Conservation (phyloP, 2,888 invertebrate species). For the Andrena bucephala region DNA sequence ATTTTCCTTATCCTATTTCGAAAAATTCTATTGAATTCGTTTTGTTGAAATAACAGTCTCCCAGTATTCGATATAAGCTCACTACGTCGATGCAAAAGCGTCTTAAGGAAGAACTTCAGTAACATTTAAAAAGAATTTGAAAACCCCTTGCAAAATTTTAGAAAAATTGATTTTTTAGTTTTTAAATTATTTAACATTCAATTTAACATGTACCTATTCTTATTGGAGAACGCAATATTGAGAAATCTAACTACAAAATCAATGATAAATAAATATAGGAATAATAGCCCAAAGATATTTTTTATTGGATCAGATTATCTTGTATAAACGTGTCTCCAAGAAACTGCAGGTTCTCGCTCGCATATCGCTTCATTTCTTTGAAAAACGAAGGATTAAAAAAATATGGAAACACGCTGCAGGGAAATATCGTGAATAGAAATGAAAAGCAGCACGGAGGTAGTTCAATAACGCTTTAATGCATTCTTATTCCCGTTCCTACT, state of each 20-base stretch:
- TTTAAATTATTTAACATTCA: too few species aligned
- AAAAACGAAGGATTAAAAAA: neutral
- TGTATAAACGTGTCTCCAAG: neutral
- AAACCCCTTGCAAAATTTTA: too few species aligned
- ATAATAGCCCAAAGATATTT: neutral
- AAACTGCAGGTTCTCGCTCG: neutral
- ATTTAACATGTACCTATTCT: too few species aligned
- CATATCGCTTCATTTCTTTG: neutral
- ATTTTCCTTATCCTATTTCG: neutral
- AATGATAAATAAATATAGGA: too few species aligned
- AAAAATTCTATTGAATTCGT: neutral
- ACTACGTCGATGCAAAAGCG: neutral
- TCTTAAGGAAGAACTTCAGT: neutral
- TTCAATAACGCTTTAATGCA: conserved; percentile 8
- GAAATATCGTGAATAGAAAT: conserved; percentile 1
- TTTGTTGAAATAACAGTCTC: neutral
- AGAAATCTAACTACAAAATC: too few species aligned
- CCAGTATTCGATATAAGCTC: too few species aligned
- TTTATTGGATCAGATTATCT: conserved; percentile 1
- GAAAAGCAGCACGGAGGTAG: neutral
- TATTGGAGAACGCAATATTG: too few species aligned
- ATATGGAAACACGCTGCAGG: neutral
- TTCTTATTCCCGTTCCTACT: neutral
- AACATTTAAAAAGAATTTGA: too few species aligned
- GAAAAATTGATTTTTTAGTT: too few species aligned